phyloP scores from a whole-genome alignment of 2,888 invertebrate genomes.

The Trachelus tabidus region DNA sequence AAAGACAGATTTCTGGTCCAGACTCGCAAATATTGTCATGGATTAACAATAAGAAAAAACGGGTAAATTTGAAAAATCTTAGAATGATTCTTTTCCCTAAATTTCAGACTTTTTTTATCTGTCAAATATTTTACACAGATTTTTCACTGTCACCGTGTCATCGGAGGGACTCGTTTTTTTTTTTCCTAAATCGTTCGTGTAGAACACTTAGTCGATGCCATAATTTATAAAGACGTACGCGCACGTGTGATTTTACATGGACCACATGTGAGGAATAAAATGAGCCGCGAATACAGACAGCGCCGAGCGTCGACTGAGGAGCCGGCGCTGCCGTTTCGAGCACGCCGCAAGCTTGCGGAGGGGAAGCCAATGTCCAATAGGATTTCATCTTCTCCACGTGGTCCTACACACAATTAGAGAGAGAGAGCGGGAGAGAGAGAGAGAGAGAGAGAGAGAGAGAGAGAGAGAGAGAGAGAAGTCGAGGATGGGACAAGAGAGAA shows the following conservation, averaged over 20 bases:
- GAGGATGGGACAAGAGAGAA: background rate
- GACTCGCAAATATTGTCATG: background rate
- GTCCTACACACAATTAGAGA: conserved; percentile 15
- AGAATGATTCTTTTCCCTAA: background rate
- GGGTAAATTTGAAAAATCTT: background rate
- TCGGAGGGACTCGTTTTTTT: background rate
- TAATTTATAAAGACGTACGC: background rate
- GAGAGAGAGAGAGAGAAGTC: background rate
- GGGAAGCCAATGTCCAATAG: conserved; percentile 36
- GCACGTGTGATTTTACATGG: background rate
- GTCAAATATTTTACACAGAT: background rate
- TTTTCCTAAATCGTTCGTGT: background rate
- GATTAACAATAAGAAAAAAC: background rate
- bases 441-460: conserved; percentile 6
- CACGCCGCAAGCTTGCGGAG: conserved; percentile 42
- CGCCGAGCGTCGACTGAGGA: conserved; percentile 27
- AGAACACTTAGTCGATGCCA: background rate
- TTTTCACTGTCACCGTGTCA: background rate
- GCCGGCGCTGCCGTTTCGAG: conserved; percentile 30
- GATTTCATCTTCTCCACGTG: conserved; percentile 38
- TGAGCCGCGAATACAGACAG: conserved; percentile 18
- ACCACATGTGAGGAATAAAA: conserved; percentile 1
- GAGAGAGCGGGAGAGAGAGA: conserved; percentile 2
- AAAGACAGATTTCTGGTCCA: background rate
- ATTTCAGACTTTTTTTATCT: background rate